Conservation (phyloP, 2,113 vertebrate genomes). For the Thymallus thymallus region DNA sequence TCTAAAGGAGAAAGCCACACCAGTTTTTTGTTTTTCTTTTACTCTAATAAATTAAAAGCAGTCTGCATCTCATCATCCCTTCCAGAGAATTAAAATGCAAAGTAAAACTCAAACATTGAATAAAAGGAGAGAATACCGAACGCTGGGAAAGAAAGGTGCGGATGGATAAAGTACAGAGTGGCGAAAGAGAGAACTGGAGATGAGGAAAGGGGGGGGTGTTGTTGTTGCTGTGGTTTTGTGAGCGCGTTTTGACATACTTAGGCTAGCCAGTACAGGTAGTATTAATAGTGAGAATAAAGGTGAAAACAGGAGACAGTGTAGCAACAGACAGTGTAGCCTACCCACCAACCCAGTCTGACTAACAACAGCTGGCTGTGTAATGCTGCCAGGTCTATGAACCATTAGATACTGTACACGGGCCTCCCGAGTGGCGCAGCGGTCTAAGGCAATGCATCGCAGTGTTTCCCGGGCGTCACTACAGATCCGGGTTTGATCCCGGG, state of each 20-base stretch:
- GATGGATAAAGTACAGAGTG: conserved; percentile 46
- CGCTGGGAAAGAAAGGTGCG: conserved; percentile 26
- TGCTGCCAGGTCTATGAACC: conserved; percentile 49
- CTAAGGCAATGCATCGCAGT: too few species aligned
- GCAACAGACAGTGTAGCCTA: conserved; percentile 39
- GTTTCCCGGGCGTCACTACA: too few species aligned
- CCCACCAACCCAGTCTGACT: conserved; percentile 37
- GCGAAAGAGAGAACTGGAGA: conserved; percentile 14
- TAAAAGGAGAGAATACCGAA: conserved; percentile 45
- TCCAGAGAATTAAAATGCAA: conserved; percentile 56
- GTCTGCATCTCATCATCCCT: conserved; percentile 45
- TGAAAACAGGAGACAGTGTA: conserved; percentile 52
- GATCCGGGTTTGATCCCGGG: too few species aligned
- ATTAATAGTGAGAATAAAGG: conserved; percentile 40
- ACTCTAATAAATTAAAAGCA: not conserved
- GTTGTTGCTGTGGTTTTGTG: conserved; percentile 49
- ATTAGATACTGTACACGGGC: not conserved
- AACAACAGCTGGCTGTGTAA: conserved; percentile 39
- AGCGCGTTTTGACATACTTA: conserved; percentile 62
- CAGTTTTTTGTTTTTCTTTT: not conserved
- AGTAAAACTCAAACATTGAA: conserved; percentile 49
- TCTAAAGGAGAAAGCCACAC: too few species aligned
- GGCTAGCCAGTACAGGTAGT: conserved; percentile 47
- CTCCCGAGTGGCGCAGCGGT: too few species aligned
- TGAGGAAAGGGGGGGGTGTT: conserved; percentile 3